phyloP scores from a whole-genome alignment of 2,888 invertebrate species.

The Ashinkailepas kermadecensis region DNA sequence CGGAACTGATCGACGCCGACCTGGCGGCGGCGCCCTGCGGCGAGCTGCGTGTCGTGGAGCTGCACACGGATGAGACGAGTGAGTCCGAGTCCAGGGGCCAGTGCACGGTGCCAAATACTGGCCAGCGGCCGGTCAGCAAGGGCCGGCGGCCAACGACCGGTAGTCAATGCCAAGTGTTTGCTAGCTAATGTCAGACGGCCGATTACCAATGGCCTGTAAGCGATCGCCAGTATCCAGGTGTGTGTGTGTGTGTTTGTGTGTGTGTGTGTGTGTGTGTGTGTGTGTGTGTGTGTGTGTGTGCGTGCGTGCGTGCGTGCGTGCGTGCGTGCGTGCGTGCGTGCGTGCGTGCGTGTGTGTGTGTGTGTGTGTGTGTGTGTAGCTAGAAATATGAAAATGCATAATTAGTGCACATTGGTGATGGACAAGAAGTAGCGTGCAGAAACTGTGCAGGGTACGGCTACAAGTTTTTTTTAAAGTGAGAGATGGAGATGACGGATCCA shows the following conservation, averaged over 20 bases:
- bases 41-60: background rate
- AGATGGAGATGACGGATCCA: too few relatives aligned
- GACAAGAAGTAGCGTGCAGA: too few relatives aligned
- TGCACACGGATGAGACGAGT: background rate
- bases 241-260: background rate
- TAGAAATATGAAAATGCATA: background rate
- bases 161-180: too few relatives aligned
- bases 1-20: background rate
- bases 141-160: too few relatives aligned
- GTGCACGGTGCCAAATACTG: too few relatives aligned
- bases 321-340: background rate
- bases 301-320: background rate
- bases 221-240: too few relatives aligned
- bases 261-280: background rate
- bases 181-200: too few relatives aligned
- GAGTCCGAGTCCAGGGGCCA: background rate
- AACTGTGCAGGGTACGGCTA: too few relatives aligned
- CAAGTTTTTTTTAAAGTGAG: too few relatives aligned
- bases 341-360: background rate
- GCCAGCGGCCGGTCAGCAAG: too few relatives aligned
- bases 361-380: background rate
- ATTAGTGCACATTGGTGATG: background rate
- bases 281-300: background rate
- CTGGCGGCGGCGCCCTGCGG: background rate
- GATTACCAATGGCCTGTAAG: too few relatives aligned